A percentile compares a stretch with the other conserved stretches of the same genome.
These are phyloP conservation scores for Macaca mulatta DNA, from an alignment of 2,113 vertebrate species.

Conservation along the genomic window DNA sequence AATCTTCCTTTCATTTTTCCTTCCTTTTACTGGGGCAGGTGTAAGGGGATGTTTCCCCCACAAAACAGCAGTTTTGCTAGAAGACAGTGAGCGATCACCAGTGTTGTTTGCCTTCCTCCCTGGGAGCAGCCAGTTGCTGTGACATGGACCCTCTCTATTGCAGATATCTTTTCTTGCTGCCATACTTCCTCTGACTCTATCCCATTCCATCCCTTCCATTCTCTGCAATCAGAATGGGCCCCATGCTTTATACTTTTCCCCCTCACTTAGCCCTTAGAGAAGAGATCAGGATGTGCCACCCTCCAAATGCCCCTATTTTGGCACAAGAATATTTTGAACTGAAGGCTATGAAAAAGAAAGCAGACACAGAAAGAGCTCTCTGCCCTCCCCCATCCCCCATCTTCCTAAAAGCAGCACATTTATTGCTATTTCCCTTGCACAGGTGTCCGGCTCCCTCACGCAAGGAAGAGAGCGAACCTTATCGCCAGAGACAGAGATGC, in stretches of 20 bases:
- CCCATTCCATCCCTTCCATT: background rate
- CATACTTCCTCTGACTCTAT: background rate
- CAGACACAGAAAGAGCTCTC: background rate
- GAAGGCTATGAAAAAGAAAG: background rate
- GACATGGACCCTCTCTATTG: background rate
- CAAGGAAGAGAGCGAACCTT: background rate
- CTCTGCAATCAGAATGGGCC: background rate
- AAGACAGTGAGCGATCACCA: background rate
- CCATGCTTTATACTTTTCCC: background rate
- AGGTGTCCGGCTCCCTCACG: too few species aligned
- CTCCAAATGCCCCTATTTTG: background rate
- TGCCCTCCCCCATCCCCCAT: background rate
- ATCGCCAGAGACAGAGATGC: background rate
- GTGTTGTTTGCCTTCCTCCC: background rate
- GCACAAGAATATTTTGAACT: background rate
- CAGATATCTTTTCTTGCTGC: background rate
- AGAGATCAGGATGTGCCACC: background rate
- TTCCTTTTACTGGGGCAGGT: background rate
- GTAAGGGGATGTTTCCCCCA: background rate
- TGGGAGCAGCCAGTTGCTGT: background rate
- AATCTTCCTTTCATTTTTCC: background rate
- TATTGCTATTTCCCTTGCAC: background rate
- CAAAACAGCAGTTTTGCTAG: background rate
- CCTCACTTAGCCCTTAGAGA: background rate
- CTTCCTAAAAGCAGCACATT: background rate